A percentile compares a stretch with the other conserved stretches of the same genome.
phyloP scores from a whole-genome alignment of 1,140 invertebrate genomes.

The Tetramorium simillimum region DNA sequence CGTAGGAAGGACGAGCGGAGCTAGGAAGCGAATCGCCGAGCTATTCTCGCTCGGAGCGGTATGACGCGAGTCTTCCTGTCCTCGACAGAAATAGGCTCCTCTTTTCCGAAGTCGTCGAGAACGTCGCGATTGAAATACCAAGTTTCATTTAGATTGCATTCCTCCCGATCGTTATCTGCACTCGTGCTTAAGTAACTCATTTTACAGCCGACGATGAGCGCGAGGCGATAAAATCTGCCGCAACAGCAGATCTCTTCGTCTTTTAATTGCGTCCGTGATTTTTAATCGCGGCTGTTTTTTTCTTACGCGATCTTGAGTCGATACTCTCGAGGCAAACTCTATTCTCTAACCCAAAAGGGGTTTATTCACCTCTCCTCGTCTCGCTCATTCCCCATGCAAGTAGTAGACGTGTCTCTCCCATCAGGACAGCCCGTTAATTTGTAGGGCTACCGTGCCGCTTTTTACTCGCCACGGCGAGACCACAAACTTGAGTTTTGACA shows the following conservation, averaged over 20 bases:
- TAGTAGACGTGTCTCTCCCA: neutral
- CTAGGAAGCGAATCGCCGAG: slow-evolving; percentile 36
- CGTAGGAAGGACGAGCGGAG: slow-evolving; percentile 46
- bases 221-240: neutral
- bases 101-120: neutral
- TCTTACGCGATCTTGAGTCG: neutral
- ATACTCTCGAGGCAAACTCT: neutral
- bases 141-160: slow-evolving; percentile 13
- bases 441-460: slow-evolving; percentile 79
- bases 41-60: slow-evolving; percentile 12
- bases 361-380: slow-evolving; percentile 20
- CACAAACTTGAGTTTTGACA: slow-evolving; percentile 83
- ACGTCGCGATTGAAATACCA: slow-evolving; percentile 18
- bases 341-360: neutral
- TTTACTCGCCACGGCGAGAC: slow-evolving; percentile 72
- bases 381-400: neutral
- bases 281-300: neutral
- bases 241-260: neutral
- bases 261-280: neutral
- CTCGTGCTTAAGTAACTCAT: neutral
- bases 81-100: slow-evolving; percentile 28
- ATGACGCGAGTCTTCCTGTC: slow-evolving; percentile 41
- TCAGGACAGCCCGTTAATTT: slow-evolving; percentile 78
- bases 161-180: neutral
- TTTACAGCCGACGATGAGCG: neutral